These are phyloP conservation scores for Aplidium turbinatum DNA, from an alignment of 23 tunicate genomes.

Conservation along the genomic window DNA sequence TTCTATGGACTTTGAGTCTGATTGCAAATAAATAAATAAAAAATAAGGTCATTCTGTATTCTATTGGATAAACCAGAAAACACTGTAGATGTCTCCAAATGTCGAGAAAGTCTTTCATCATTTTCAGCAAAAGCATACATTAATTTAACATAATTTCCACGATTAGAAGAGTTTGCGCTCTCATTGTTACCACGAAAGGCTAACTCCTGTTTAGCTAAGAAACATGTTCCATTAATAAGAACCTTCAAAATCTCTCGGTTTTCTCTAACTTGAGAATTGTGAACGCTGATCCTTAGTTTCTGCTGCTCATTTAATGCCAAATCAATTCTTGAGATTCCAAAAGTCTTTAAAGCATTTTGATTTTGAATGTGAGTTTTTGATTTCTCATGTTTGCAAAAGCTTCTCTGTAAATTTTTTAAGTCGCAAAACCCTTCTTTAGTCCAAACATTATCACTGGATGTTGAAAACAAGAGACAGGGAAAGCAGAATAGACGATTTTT, in stretches of 20 bases:
- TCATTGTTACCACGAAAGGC: conserved; percentile 18
- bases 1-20: too few relatives aligned
- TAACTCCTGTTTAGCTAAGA: conserved; percentile 11
- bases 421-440: too few relatives aligned
- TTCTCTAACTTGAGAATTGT: conserved; percentile 17
- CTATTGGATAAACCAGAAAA: conserved; percentile 21
- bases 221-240: neutral
- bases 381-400: too few relatives aligned
- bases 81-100: conserved; percentile 18
- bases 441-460: too few relatives aligned
- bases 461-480: too few relatives aligned
- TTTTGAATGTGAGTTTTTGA: too few relatives aligned
- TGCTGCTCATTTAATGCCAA: too few relatives aligned
- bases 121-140: conserved; percentile 21
- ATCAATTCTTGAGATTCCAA: too few relatives aligned
- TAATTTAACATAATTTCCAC: conserved; percentile 10
- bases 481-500: too few relatives aligned
- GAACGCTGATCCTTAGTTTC: conserved; percentile 15
- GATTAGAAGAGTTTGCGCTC: conserved; percentile 17
- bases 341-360: too few relatives aligned
- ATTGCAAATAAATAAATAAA: too few relatives aligned
- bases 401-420: too few relatives aligned
- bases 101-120: conserved; percentile 31
- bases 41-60: conserved; percentile 8
- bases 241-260: conserved; percentile 20